These are phyloP conservation scores for Sitodiplosis mosellana DNA, from an alignment of 1,140 invertebrate genomes.

Conservation along the genomic window DNA sequence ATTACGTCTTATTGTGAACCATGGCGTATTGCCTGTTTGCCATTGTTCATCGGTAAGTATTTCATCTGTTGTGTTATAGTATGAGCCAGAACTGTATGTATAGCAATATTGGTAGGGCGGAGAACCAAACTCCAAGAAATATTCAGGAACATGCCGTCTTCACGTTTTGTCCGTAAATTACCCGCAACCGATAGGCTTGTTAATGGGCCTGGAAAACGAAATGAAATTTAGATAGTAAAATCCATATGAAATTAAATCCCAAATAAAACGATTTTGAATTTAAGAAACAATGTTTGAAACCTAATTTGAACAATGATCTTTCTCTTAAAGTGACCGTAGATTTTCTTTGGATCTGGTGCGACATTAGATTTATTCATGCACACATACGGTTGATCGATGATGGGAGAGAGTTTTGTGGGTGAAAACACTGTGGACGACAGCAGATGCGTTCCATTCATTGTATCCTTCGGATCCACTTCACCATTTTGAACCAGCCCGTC, in stretches of 20 bases:
- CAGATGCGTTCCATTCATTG: constrained; percentile 14
- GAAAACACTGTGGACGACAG: constrained; percentile 14
- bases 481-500: constrained; percentile 9
- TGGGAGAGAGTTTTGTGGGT: constrained; percentile 12
- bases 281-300: constrained; percentile 6
- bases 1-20: constrained; percentile 43
- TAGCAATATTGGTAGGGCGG: constrained; percentile 47
- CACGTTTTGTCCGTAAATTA: constrained; percentile 64
- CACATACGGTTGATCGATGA: constrained; percentile 28
- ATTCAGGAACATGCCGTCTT: constrained; percentile 48
- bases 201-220: too few relatives aligned
- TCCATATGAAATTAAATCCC: too few relatives aligned
- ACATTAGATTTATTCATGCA: constrained; percentile 40
- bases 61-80: constrained; percentile 63
- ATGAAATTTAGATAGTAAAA: too few relatives aligned
- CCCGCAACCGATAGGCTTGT: too few relatives aligned
- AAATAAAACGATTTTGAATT: constrained; percentile 45
- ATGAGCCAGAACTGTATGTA: constrained; percentile 37
- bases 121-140: constrained; percentile 52
- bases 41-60: constrained; percentile 31
- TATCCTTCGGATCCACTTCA: constrained; percentile 15
- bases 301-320: constrained; percentile 40
- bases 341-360: constrained; percentile 40
- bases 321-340: constrained; percentile 49
- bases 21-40: constrained; percentile 28